Percentiles rank a stretch among this genome's conserved stretches.
These are phyloP conservation scores for Gnathonemus longibarbis DNA, from an alignment of 2,113 vertebrate genomes.

Conservation along the genomic window DNA sequence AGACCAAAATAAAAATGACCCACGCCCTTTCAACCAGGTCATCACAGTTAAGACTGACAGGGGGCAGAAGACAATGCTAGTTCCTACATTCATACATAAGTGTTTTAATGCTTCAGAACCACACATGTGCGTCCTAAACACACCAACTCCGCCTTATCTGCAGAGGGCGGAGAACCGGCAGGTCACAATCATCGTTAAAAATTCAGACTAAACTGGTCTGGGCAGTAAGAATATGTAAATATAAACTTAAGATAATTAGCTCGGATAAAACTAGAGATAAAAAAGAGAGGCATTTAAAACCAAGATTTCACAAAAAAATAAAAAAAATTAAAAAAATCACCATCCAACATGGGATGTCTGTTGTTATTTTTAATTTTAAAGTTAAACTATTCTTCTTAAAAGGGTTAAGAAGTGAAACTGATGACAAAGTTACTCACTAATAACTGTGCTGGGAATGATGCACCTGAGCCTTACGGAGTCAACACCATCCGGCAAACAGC, in stretches of 20 bases:
- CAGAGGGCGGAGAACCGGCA: not conserved
- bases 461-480: constrained; percentile 2
- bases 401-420: not conserved
- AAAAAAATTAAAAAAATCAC: not conserved
- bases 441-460: not conserved
- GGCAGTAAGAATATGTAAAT: not conserved
- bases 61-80: not conserved
- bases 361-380: not conserved
- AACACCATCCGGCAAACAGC: constrained; percentile 42
- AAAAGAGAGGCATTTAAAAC: not conserved
- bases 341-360: not conserved
- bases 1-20: not conserved
- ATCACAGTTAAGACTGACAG: not conserved
- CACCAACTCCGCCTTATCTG: not conserved
- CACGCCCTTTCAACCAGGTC: not conserved
- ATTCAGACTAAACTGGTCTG: not conserved
- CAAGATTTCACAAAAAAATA: not conserved
- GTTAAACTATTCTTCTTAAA: not conserved
- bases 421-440: not conserved
- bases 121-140: not conserved
- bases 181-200: not conserved
- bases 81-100: not conserved
- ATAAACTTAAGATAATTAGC: not conserved
- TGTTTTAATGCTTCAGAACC: not conserved
- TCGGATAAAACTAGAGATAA: not conserved